A percentile compares a stretch with the other conserved stretches of the same genome.
phyloP scores from a whole-genome alignment of 64 coral and sea anemone genomes.

The Trachythela sp. region DNA sequence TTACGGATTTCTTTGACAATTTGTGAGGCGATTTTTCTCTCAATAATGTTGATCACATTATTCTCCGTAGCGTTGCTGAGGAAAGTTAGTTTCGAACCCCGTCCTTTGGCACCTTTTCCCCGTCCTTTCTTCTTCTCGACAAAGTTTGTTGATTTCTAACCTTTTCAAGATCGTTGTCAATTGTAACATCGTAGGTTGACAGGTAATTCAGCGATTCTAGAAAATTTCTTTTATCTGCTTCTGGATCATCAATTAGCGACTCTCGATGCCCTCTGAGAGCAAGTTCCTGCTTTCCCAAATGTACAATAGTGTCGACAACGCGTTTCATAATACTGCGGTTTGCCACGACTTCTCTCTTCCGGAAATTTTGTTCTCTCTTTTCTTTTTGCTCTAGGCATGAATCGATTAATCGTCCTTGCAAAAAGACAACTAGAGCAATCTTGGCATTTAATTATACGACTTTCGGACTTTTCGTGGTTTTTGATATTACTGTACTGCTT shows the following conservation, averaged over 20 bases:
- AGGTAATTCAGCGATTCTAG: not conserved
- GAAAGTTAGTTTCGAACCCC: not conserved
- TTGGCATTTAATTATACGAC: not conserved
- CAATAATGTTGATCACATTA: not conserved
- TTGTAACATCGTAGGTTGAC: not conserved
- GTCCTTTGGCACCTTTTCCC: not conserved
- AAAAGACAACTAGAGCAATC: constrained; percentile 11
- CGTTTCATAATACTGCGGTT: not conserved
- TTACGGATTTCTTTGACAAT: not conserved
- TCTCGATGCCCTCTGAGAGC: not conserved
- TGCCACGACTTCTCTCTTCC: not conserved
- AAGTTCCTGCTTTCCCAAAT: not conserved
- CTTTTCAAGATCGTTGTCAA: not conserved
- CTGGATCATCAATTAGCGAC: not conserved
- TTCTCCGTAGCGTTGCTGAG: not conserved
- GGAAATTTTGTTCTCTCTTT: not conserved
- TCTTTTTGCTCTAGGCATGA: not conserved
- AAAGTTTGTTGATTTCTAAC: not conserved
- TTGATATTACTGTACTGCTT: not conserved
- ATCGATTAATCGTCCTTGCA: constrained; percentile 8
- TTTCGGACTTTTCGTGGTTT: constrained; percentile 14
- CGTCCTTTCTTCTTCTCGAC: not conserved
- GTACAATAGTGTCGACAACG: not conserved
- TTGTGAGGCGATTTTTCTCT: not conserved
- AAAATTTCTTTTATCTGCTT: not conserved